These are phyloP conservation scores for Eupristina koningsbergeri DNA, from an alignment of 1,140 invertebrate genomes.

Conservation along the genomic window DNA sequence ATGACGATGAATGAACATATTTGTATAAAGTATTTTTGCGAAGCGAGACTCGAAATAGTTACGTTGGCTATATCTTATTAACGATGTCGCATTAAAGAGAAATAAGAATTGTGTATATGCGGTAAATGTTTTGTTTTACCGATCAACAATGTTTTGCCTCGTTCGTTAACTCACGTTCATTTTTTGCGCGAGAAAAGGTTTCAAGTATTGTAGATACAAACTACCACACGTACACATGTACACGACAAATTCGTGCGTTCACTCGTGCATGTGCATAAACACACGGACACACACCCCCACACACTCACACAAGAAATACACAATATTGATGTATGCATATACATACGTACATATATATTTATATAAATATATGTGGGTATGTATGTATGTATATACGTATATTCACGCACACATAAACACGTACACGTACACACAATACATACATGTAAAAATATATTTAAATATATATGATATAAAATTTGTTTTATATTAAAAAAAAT, in stretches of 20 bases:
- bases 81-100: conserved; percentile 27
- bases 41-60: conserved; percentile 36
- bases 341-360: not conserved
- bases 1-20: conserved; percentile 50
- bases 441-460: conserved; percentile 5
- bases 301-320: not conserved
- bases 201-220: conserved; percentile 45
- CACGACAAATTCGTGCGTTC: not conserved
- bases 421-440: too few relatives aligned
- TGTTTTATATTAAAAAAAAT: conserved; percentile 49
- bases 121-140: conserved; percentile 45
- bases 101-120: conserved; percentile 38
- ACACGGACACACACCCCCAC: not conserved
- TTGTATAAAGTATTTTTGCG: conserved; percentile 53
- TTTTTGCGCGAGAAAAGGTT: conserved; percentile 33
- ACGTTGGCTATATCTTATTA: conserved; percentile 39
- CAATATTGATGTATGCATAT: not conserved
- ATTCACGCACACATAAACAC: too few relatives aligned
- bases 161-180: conserved; percentile 43
- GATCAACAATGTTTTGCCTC: conserved; percentile 41
- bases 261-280: not conserved
- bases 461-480: conserved; percentile 49
- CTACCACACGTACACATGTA: not conserved
- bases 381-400: too few relatives aligned
- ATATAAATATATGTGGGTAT: too few relatives aligned